Base-by-base conservation (phyloP, 2,113 vertebrate species). In the Mus pahari region DNA sequence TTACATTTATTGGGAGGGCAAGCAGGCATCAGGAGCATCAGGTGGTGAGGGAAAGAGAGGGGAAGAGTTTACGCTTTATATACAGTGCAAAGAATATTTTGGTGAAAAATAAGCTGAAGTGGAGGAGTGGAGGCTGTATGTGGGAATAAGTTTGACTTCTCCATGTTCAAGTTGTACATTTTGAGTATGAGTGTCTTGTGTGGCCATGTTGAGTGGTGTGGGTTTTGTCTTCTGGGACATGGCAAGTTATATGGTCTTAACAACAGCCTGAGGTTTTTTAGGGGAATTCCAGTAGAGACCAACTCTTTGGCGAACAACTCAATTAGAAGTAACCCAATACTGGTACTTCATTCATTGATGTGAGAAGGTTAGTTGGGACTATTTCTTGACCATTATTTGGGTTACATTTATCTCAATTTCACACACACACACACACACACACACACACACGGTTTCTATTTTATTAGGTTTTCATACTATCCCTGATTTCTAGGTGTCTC, bases 201-300 rank as follows among this genome's bases (percentile, higher is more conserved):
- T 39, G 17, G n/a, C 8, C 19, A 73, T 73, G 71, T 39, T 22
- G 19, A 42, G 71, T 73, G 24, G n/a, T 42, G 20, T 42, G 20
- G n/a, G 14, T 16, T 68, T 68, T 68, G 5, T 36, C 1, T 68
- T 68, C 66, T 6, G 66, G 66, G 31, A 16, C 13, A 68, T 16
- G 5, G 31, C 1, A 68, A 68, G 33, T 36, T 36, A 16, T 28
- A 28, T 68, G 33, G 8, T 42, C 9, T 73, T 39, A 19, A 8
- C 17, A 4, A 11, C 1, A 39, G n/a, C 71, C 71, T 39, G n/a
- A 42, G 22, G 10, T 73, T 71, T 17, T 19, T 17, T 70, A 0
- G n/a, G 16, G 8, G 1, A 9, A 20, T 42, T 42, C 20, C 7
- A 22, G 71, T 24, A n/a, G 71, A 2, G 20, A 0, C n/a, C 7